Evolutionary conservation across 2,888 invertebrate genomes (phyloP).

Genomic region (Merodon equestris): DNA sequence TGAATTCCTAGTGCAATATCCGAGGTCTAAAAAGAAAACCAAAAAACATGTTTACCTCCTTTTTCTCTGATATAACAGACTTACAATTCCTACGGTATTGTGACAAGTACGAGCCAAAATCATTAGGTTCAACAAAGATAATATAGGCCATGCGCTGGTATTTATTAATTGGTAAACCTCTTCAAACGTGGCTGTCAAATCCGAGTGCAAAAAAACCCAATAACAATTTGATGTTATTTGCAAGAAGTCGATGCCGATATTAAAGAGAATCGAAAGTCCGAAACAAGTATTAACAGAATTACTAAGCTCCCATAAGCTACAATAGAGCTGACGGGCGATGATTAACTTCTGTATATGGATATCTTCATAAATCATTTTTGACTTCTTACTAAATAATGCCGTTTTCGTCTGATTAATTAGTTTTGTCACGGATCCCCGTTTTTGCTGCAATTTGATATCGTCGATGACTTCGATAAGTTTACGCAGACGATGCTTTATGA

Average conservation of each 20-base stretch:
- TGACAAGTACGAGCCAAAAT: too few species aligned
- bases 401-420: background rate
- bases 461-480: conserved; percentile 71
- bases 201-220: conserved; percentile 76
- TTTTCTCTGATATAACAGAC: too few species aligned
- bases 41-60: too few species aligned
- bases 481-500: conserved; percentile 73
- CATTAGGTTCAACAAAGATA: too few species aligned
- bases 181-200: too few species aligned
- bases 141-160: too few species aligned
- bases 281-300: conserved; percentile 73
- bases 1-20: conserved; percentile 77
- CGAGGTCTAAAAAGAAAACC: conserved; percentile 77
- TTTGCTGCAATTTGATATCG: conserved; percentile 62
- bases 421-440: background rate
- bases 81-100: too few species aligned
- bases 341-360: conserved; percentile 71
- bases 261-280: conserved; percentile 76
- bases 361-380: background rate
- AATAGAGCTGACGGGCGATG: conserved; percentile 74
- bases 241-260: conserved; percentile 77
- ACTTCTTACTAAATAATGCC: too few species aligned
- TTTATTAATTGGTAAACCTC: too few species aligned
- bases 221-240: conserved; percentile 77
- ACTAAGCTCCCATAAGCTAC: conserved; percentile 74